Percentiles rank a stretch among this genome's conserved stretches.
Evolutionary conservation across 2,113 vertebrate genomes (phyloP).

Genomic region (Ciconia stormi): DNA sequence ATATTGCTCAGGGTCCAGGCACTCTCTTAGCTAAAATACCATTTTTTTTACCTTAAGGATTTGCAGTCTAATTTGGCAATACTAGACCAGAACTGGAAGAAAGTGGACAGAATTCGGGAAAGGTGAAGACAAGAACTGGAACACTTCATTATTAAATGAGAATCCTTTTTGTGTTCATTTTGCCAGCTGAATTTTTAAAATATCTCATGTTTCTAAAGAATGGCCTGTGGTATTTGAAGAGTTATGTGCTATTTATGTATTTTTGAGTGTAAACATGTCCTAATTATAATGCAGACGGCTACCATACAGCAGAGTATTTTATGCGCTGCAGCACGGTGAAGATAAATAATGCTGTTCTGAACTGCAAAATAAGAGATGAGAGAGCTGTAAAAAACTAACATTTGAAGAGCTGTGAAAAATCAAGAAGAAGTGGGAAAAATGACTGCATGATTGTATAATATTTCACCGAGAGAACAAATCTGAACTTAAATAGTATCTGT

Average conservation of each 20-base stretch:
- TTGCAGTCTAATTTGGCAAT: not conserved
- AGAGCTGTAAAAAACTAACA: not conserved
- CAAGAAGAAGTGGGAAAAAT: not conserved
- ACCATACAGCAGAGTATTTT: not conserved
- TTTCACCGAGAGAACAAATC: not conserved
- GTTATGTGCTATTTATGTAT: not conserved
- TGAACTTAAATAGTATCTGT: not conserved
- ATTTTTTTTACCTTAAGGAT: not conserved
- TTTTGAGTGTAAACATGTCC: not conserved
- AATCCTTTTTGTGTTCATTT: not conserved
- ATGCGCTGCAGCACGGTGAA: not conserved
- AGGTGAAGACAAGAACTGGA: not conserved
- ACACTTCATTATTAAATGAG: rapidly evolving
- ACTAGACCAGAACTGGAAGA: not conserved
- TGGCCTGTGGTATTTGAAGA: not conserved
- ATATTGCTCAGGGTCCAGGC: not conserved
- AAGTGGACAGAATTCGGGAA: not conserved
- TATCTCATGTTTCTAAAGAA: not conserved
- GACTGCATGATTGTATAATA: not conserved
- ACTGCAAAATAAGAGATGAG: not conserved
- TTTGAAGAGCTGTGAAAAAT: constrained; percentile 12
- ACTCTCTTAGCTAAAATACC: not conserved
- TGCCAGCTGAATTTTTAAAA: not conserved
- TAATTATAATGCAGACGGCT: not conserved
- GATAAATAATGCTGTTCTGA: not conserved